phyloP scores from a whole-genome alignment of 2,797 vertebrate species.

The Gouania willdenowi region DNA sequence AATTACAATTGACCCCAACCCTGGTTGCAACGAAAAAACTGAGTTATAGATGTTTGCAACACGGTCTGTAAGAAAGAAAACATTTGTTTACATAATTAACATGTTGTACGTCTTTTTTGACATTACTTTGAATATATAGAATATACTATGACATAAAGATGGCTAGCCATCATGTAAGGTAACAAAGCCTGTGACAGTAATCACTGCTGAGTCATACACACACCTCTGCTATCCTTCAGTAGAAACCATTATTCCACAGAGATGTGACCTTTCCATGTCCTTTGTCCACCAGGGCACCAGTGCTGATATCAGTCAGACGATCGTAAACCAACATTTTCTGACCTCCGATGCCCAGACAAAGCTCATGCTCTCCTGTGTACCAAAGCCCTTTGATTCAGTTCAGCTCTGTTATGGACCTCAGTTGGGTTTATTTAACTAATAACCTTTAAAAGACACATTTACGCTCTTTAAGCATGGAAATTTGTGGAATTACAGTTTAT shows the following conservation, averaged over 20 bases:
- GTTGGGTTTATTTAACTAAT: too few species aligned
- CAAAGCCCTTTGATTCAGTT: slow-evolving; percentile 8
- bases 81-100: too few species aligned
- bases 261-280: slow-evolving; percentile 1
- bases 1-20: too few species aligned
- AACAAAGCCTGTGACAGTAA: not conserved
- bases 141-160: too few species aligned
- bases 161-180: too few species aligned
- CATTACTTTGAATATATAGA: too few species aligned
- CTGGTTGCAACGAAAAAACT: too few species aligned
- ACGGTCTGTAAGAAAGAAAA: too few species aligned
- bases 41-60: too few species aligned
- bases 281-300: slow-evolving; percentile 6
- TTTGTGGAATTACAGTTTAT: slow-evolving; percentile 13
- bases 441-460: not conserved
- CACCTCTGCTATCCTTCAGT: not conserved
- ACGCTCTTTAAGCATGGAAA: slow-evolving; percentile 1
- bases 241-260: slow-evolving; percentile 1
- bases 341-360: slow-evolving; percentile 8
- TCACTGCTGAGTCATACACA: not conserved
- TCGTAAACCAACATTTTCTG: not conserved
- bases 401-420: slow-evolving; percentile 4
- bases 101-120: too few species aligned
- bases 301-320: slow-evolving; percentile 8
- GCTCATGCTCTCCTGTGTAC: slow-evolving; percentile 19